Evolutionary conservation across 2,888 invertebrate genomes (phyloP), one percentile per base, ranked within the genome.

Genomic region (Noctuana brunneofusca): DNA sequence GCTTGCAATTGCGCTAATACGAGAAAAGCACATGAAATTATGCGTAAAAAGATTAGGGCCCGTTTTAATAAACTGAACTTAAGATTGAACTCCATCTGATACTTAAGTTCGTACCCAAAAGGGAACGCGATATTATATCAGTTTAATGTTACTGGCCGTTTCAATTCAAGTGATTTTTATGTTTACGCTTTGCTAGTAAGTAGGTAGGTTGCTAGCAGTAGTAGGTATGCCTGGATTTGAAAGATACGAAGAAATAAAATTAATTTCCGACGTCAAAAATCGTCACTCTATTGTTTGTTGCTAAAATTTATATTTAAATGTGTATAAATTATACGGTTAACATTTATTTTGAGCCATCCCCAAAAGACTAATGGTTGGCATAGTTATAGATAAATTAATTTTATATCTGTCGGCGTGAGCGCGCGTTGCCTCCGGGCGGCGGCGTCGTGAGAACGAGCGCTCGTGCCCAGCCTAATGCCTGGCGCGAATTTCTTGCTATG

Each of bases 301-400:
- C n/a, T n/a, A n/a, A n/a, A n/a, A n/a, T n/a, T n/a, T n/a, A n/a
- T n/a, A 16, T 41, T 41, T 8, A 16, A 41, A 41, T 8, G 2
- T 6, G 14, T 8, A 38, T 38, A 38, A 38, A 38, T 38, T 38
- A 8, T 16, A 4, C n/a, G 35, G 14, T n/a, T 38, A 16, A 38
- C 38, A 38, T 14, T 38, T n/a, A n/a, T n/a, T n/a, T n/a, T 38
- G 38, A 38, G 38, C 38, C 16, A 24, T 54, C 38, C 38, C 24
- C 3, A 46, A 63, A 32, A 43, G 52, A 38, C 38, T 38, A 38
- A 38, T 63, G 66, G 63, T 54, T 59, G 43, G 62, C 52, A 64
- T 78, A 84, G 79, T 84, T 84, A 83, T 88, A 90, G 89, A 90
- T 89, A 91, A 90, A 90, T 90, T 89, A 89, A 90, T 90, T 87